Percentiles rank a stretch among this genome's conserved stretches.
These are phyloP conservation scores for Alectura lathami DNA, from an alignment of 2,113 vertebrate species.

Conservation along the genomic window DNA sequence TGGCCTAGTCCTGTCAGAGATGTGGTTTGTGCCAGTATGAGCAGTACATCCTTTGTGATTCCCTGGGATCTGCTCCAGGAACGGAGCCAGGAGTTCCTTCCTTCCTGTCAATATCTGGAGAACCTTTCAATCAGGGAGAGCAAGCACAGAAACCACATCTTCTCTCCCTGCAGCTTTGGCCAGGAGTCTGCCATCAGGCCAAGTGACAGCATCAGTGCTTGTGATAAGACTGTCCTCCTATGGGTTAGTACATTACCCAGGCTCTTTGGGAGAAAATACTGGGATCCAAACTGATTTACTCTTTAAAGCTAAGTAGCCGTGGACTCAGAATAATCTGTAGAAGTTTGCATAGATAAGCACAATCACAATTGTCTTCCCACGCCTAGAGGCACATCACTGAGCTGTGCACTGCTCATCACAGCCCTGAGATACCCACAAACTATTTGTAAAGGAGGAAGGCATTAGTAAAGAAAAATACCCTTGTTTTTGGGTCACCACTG, in stretches of 20 bases:
- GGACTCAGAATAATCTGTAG: background rate
- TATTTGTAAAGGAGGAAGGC: background rate
- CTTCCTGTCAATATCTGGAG: background rate
- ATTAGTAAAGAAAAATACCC: background rate
- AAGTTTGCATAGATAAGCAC: background rate
- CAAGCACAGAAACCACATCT: background rate
- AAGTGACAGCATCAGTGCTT: fast-evolving
- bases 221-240: background rate
- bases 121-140: background rate
- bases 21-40: background rate
- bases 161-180: background rate
- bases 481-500: background rate
- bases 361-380: background rate
- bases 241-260: background rate
- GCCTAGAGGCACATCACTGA: background rate
- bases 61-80: background rate
- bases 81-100: background rate
- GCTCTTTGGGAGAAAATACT: background rate
- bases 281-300: background rate
- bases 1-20: background rate
- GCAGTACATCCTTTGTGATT: background rate
- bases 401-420: background rate
- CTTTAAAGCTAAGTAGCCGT: background rate
- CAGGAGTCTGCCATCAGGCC: background rate
- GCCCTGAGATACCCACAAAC: background rate